Percentiles rank a stretch among this genome's conserved stretches.
These are phyloP conservation scores for Anolis sagrei DNA, from an alignment of 2,113 vertebrate species.

Conservation along the genomic window DNA sequence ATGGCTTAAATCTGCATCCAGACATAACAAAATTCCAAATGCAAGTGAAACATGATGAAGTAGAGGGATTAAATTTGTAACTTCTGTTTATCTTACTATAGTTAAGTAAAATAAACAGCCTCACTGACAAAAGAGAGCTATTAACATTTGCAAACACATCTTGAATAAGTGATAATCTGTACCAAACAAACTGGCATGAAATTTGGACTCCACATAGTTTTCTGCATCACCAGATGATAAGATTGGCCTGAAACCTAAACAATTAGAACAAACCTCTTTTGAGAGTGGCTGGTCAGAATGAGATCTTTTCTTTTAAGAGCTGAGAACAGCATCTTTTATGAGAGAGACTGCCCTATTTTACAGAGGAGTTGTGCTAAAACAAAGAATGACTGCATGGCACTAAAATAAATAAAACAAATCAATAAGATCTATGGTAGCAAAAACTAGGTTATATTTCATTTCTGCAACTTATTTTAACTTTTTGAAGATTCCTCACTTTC, in stretches of 20 bases:
- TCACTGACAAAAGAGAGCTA: background rate
- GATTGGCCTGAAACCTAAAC: background rate
- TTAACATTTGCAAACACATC: background rate
- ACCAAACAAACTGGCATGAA: background rate
- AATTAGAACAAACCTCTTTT: background rate
- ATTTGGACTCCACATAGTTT: background rate
- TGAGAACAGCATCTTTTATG: background rate
- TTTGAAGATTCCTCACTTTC: background rate
- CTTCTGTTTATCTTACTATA: background rate
- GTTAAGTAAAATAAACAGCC: background rate
- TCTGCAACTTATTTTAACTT: background rate
- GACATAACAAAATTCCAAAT: background rate
- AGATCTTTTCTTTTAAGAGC: background rate
- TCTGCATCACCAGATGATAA: background rate
- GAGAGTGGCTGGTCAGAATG: background rate
- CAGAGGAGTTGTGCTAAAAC: background rate
- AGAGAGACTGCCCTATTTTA: too few species aligned
- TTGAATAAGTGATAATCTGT: too few species aligned
- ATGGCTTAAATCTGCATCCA: background rate
- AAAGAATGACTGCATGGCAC: background rate
- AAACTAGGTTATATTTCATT: background rate
- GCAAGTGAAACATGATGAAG: background rate
- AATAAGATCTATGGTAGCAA: background rate
- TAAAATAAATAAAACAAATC: background rate
- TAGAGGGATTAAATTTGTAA: background rate